A percentile compares a stretch with the other conserved stretches of the same genome.
Conservation (phyloP, 2,797 vertebrate species). For the Platalea minor region DNA sequence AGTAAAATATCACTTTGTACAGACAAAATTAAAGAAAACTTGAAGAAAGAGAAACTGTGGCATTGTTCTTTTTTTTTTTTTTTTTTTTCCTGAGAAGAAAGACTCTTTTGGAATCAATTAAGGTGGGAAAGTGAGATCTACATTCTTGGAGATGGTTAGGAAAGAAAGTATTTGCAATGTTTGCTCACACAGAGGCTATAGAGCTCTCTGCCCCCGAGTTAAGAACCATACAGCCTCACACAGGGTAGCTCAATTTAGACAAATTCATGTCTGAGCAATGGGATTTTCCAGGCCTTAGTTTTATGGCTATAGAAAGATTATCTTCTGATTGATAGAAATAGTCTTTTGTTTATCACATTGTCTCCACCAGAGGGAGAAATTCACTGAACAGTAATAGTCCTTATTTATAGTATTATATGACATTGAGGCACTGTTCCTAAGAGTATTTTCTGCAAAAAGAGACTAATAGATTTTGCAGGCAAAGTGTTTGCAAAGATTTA, state of each 20-base stretch:
- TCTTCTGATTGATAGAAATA: background rate
- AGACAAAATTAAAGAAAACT: background rate
- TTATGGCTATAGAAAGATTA: background rate
- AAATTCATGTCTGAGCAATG: background rate
- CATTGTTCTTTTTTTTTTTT: background rate
- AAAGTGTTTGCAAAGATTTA: background rate
- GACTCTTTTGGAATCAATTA: background rate
- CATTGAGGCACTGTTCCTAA: background rate
- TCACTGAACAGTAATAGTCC: background rate
- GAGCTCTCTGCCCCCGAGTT: background rate
- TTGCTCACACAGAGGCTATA: background rate
- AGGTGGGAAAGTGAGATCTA: background rate
- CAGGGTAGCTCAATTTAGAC: background rate
- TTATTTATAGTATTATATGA: background rate
- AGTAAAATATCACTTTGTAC: background rate
- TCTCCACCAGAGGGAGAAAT: conserved; percentile 37
- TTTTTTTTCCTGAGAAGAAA: background rate
- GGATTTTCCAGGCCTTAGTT: background rate
- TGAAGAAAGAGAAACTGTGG: background rate
- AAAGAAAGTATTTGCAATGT: background rate
- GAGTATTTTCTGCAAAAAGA: background rate
- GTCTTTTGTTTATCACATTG: background rate
- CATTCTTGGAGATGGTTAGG: rapidly evolving
- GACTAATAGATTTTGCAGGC: background rate
- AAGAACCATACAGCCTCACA: rapidly evolving